phyloP scores from a whole-genome alignment of 2,797 vertebrate genomes.

The Notolepis coatsorum region DNA sequence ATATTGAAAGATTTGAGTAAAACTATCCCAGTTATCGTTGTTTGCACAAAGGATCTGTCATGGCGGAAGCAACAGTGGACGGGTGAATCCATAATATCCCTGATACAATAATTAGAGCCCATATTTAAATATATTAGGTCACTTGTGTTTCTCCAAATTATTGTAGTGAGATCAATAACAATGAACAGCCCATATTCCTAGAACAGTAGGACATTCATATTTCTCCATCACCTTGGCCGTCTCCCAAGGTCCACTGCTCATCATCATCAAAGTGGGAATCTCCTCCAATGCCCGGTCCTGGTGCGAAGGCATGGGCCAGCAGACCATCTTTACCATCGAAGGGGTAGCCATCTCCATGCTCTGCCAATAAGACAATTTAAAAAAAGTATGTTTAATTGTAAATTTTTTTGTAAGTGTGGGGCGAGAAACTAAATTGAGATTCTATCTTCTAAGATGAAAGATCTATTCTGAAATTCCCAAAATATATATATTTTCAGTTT shows the following conservation, averaged over 20 bases:
- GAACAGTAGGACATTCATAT: background rate
- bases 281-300: conserved; percentile 94
- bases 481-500: no score
- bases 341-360: conserved; percentile 97
- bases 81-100: no score
- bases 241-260: conserved; percentile 97
- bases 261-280: conserved; percentile 99
- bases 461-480: no score
- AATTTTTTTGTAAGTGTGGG: no score
- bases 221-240: conserved; percentile 89
- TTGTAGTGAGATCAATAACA: background rate
- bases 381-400: no score
- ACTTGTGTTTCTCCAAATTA: background rate
- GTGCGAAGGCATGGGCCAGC: conserved; percentile 97
- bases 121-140: background rate
- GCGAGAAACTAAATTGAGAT: background rate
- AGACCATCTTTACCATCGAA: conserved; percentile 98
- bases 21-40: no score
- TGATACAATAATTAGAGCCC: no score
- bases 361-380: conserved; percentile 71
- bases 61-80: no score
- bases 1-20: no score
- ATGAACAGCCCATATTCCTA: no score
- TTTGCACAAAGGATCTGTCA: no score
- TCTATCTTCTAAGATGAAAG: no score